Evolutionary conservation across 2,113 vertebrate species (phyloP).

Genomic region (Anguilla rostrata): DNA sequence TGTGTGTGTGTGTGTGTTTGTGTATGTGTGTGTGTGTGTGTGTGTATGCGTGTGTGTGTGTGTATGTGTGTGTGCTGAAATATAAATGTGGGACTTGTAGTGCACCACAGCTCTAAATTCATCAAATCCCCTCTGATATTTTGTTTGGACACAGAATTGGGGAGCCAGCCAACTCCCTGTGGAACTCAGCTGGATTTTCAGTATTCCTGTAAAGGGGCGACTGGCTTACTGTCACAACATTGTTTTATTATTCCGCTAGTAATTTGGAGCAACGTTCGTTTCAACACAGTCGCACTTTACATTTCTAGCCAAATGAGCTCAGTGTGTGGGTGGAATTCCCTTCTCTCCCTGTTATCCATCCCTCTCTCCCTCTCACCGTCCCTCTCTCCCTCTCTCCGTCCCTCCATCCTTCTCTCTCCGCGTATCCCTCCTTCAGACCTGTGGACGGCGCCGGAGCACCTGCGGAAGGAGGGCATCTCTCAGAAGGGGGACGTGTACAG

Average conservation of each 20-base stretch:
- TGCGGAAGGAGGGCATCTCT: conserved; percentile 78
- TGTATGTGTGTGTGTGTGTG: no score
- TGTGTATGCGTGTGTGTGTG: neutral
- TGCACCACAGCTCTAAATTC: neutral
- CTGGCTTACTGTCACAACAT: neutral
- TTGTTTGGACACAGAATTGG: neutral
- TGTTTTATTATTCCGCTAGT: neutral
- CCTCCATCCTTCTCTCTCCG: conserved; percentile 13
- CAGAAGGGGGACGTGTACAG: conserved; percentile 96
- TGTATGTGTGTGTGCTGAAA: neutral
- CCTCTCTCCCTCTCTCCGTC: neutral
- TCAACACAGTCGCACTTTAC: neutral
- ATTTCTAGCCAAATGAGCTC: neutral
- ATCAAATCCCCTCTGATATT: neutral
- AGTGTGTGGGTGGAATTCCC: neutral
- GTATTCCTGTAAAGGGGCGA: neutral
- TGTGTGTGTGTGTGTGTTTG: no score
- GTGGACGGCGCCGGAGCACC: conserved; percentile 92
- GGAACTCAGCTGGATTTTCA: neutral
- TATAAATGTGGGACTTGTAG: neutral
- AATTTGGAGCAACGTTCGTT: neutral
- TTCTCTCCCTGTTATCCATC: neutral
- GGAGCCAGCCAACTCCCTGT: neutral
- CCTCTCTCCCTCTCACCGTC: conserved; percentile 7
- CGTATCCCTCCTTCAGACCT: conserved; percentile 68